These are phyloP conservation scores for Channa striata DNA, from an alignment of 2,797 vertebrate genomes.

Conservation along the genomic window DNA sequence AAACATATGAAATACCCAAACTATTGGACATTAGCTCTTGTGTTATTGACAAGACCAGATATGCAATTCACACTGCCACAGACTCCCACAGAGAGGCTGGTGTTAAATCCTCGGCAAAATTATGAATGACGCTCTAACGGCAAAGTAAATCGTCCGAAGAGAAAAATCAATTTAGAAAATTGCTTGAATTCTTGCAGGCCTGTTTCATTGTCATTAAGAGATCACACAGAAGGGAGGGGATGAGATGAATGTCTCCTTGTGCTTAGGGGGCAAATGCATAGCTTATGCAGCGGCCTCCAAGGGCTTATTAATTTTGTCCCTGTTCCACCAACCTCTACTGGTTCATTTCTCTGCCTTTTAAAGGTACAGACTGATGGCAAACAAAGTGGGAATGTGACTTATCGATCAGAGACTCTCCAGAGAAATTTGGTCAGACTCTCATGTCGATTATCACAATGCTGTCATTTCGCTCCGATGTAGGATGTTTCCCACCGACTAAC, in stretches of 20 bases:
- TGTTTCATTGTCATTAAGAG: constrained; percentile 80
- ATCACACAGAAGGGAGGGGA: constrained; percentile 64
- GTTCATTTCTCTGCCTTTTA: constrained; percentile 31
- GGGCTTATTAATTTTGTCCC: constrained; percentile 61
- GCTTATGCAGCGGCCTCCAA: constrained; percentile 45
- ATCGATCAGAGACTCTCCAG: constrained; percentile 40
- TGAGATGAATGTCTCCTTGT: constrained; percentile 65
- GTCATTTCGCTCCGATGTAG: constrained; percentile 9
- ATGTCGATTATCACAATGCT: constrained; percentile 10
- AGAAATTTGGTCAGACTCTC: constrained; percentile 28
- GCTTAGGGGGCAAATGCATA: constrained; percentile 52
- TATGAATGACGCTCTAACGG: constrained; percentile 75
- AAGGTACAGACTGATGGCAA: constrained; percentile 18
- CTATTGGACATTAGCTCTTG: background rate
- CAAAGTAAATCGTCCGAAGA: constrained; percentile 79
- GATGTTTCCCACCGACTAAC: constrained; percentile 2
- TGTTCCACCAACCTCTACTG: constrained; percentile 39
- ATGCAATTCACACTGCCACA: constrained; percentile 10
- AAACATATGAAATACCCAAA: too few relatives aligned
- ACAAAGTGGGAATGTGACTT: constrained; percentile 14
- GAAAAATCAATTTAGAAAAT: constrained; percentile 86
- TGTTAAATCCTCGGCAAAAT: constrained; percentile 69
- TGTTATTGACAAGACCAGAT: constrained; percentile 16
- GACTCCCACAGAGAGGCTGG: constrained; percentile 41
- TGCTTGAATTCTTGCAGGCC: constrained; percentile 80